Evolutionary conservation across 2,888 invertebrate species (phyloP), one percentile per base, ranked within the genome.

Genomic region (Drosophila nigritarsus): DNA sequence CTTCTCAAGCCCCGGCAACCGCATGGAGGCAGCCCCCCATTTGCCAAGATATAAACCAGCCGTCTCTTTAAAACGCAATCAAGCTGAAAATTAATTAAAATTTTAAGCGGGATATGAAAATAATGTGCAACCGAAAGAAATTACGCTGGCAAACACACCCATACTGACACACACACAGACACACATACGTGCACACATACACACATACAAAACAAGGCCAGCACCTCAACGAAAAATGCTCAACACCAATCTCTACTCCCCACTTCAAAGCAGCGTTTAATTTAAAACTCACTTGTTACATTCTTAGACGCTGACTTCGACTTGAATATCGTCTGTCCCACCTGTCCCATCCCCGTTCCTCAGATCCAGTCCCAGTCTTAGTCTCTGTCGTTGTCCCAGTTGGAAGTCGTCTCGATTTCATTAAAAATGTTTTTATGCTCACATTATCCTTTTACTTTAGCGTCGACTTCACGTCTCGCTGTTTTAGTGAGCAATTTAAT

Each of bases 11-110:
- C 67, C 51, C 72, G 45, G 48, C 55, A 89, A 72, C 86, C 75
- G 48, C 75, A 75, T 49, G 59, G 30, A 51, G 49, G 54, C 38
- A 4, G 13, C 27, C 15, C 18, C 27, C 27, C 54, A 38, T 30
- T 54, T 18, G 45, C 60, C 34, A 63, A 78, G 77, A 70, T 78
- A 76, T 75, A 68, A 88, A 80, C 66, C 83, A 85, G 80, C 73
- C 69, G 85, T 69, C 87, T 83, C 90, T 91, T 91, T 92, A 89
- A 90, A 92, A 92, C 83, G 91, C 90, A 92, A 91, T 91, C 92
- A 92, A 92, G 91, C 89, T 89, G 91, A 91, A 92, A 92, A 91
- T 92, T 91, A 91, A 91, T 91, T 91, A 91, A 86, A 91, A 91
- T 92, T 91, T 90, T 89, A 82, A 89, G 87, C 88, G 86, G 75